phyloP scores from a whole-genome alignment of 1,140 invertebrate genomes.

The Plodia interpunctella region DNA sequence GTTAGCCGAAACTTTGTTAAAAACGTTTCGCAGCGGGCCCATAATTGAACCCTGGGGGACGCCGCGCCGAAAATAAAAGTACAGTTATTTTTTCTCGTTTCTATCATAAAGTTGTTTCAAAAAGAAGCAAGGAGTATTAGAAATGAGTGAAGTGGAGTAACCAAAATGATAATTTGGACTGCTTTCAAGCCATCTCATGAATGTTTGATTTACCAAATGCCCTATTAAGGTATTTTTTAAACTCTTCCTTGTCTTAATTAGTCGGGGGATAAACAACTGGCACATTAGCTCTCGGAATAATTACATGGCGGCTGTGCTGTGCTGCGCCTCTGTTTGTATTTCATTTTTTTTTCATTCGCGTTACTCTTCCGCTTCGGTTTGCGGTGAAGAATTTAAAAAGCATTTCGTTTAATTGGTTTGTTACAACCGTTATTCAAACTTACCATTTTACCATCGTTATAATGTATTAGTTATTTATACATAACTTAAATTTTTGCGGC shows the following conservation, averaged over 20 bases:
- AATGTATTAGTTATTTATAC: too few relatives aligned
- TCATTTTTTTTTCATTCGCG: slow-evolving; percentile 45
- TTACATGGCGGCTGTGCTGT: slow-evolving; percentile 56
- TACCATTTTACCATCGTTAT: too few relatives aligned
- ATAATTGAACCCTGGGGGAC: slow-evolving; percentile 8
- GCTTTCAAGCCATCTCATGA: slow-evolving; percentile 49
- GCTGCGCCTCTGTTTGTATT: slow-evolving; percentile 33
- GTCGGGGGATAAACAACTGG: slow-evolving; percentile 70
- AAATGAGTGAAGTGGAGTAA: slow-evolving; percentile 29
- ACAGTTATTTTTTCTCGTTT: background rate
- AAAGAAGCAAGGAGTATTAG: background rate
- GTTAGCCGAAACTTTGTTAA: slow-evolving; percentile 12
- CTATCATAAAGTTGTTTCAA: slow-evolving; percentile 1
- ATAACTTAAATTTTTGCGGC: too few relatives aligned
- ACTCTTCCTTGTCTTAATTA: slow-evolving; percentile 70
- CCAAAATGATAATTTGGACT: slow-evolving; percentile 24
- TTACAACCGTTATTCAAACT: slow-evolving; percentile 16
- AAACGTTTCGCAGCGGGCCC: background rate
- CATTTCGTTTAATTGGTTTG: slow-evolving; percentile 64
- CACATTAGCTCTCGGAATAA: slow-evolving; percentile 72
- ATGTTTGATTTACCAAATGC: slow-evolving; percentile 63
- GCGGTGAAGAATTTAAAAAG: slow-evolving; percentile 63
- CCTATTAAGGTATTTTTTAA: slow-evolving; percentile 54
- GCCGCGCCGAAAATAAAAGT: background rate
- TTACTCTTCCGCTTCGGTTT: slow-evolving; percentile 47